phyloP scores from a whole-genome alignment of 2,113 vertebrate genomes.

The Takifugu flavidus region DNA sequence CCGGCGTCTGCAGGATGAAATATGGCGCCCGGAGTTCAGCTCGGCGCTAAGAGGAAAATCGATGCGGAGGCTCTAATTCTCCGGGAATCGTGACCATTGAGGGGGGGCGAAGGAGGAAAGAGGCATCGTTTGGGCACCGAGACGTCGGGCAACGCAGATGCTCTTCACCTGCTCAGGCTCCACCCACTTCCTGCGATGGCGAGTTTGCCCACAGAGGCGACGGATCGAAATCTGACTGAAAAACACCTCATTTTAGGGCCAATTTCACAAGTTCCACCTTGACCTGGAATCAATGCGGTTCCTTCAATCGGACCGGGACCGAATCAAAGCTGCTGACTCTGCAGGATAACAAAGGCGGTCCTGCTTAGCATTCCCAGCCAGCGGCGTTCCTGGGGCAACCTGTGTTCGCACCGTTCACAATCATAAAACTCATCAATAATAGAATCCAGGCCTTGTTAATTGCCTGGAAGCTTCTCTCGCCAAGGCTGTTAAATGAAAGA shows the following conservation, averaged over 20 bases:
- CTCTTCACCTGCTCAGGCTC: too few relatives aligned
- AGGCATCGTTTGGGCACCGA: too few relatives aligned
- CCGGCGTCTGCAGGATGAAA: constrained; percentile 50
- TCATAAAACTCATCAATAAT: constrained; percentile 18
- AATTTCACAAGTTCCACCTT: too few relatives aligned
- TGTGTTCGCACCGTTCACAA: constrained; percentile 20
- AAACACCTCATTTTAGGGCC: too few relatives aligned
- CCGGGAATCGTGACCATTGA: background rate
- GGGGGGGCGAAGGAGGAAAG: too few relatives aligned
- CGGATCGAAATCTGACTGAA: too few relatives aligned
- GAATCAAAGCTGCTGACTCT: background rate
- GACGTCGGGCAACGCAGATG: too few relatives aligned
- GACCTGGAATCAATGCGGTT: background rate
- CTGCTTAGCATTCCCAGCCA: constrained; percentile 10
- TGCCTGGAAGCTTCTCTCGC: constrained; percentile 37
- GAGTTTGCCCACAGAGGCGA: too few relatives aligned
- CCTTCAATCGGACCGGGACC: too few relatives aligned
- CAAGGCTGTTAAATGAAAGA: constrained; percentile 14
- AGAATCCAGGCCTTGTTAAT: constrained; percentile 31
- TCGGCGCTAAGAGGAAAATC: constrained; percentile 37
- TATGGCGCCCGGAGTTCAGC: constrained; percentile 22
- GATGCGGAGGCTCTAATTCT: constrained; percentile 25
- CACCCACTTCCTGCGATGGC: too few relatives aligned
- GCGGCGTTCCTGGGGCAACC: constrained; percentile 2
- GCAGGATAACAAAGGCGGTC: background rate